phyloP scores from a whole-genome alignment of 1,140 invertebrate genomes.

The Papilio aristodemus region DNA sequence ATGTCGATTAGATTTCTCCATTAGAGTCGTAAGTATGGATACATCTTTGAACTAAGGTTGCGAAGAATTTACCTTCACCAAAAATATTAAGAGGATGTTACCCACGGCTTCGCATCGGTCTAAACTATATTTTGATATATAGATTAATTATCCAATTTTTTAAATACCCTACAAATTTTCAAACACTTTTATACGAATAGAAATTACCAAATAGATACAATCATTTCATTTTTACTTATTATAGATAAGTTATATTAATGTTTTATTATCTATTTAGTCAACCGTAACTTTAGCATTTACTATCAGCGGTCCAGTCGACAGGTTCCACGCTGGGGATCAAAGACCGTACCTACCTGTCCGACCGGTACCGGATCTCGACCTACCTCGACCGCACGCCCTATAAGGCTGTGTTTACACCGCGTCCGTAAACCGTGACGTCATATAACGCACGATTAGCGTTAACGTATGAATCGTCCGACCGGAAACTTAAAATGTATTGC shows the following conservation, averaged over 20 bases:
- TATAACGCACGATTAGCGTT: not conserved
- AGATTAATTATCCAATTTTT: too few relatives aligned
- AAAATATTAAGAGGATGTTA: too few relatives aligned
- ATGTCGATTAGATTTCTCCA: not conserved
- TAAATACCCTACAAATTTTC: too few relatives aligned
- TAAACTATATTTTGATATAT: too few relatives aligned
- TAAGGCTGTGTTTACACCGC: conserved; percentile 14
- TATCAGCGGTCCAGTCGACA: not conserved
- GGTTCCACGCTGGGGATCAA: conserved; percentile 6
- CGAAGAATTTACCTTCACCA: too few relatives aligned
- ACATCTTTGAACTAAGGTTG: too few relatives aligned
- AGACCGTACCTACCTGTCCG: not conserved
- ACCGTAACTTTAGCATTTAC: not conserved
- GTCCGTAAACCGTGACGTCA: conserved; percentile 11
- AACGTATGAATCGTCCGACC: not conserved
- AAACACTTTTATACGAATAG: too few relatives aligned
- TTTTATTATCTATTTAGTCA: not conserved
- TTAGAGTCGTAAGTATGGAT: too few relatives aligned
- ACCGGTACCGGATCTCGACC: conserved; percentile 7
- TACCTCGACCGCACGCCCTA: not conserved
- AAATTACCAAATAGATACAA: too few relatives aligned
- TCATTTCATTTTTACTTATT: too few relatives aligned
- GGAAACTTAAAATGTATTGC: not conserved
- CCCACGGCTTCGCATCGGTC: too few relatives aligned
- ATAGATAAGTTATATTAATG: too few relatives aligned